These are phyloP conservation scores for Octonoba sinensis DNA, from an alignment of 2,888 invertebrate species.

Conservation along the genomic window DNA sequence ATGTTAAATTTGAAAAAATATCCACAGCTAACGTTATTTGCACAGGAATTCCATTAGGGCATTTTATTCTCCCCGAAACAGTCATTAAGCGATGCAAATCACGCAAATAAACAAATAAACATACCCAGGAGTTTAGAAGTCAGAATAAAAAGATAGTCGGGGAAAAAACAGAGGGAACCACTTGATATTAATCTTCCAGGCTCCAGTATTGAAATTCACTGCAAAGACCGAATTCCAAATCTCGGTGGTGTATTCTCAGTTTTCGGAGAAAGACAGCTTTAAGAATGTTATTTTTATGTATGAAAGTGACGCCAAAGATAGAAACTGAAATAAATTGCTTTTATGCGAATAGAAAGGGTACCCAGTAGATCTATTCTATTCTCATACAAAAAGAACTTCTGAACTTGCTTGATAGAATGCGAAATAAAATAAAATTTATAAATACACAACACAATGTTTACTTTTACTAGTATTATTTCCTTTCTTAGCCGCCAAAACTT, in stretches of 20 bases:
- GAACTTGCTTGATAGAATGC: constrained; percentile 46
- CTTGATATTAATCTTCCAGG: constrained; percentile 45
- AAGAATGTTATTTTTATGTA: constrained; percentile 45
- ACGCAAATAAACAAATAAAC: background rate
- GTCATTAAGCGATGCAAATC: background rate
- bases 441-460: constrained; percentile 28
- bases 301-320: constrained; percentile 38
- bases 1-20: too few relatives aligned
- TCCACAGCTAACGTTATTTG: too few relatives aligned
- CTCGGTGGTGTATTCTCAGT: constrained; percentile 18
- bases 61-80: too few relatives aligned
- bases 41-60: too few relatives aligned
- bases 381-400: constrained; percentile 37
- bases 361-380: constrained; percentile 38
- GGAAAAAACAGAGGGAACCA: background rate
- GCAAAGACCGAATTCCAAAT: constrained; percentile 40
- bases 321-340: constrained; percentile 50
- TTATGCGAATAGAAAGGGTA: constrained; percentile 42
- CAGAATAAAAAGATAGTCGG: background rate
- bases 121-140: background rate
- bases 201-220: constrained; percentile 33
- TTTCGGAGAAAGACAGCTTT: constrained; percentile 19
- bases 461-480: constrained; percentile 14
- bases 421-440: constrained; percentile 38
- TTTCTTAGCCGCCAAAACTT: constrained; percentile 10